Percentiles rank a stretch among this genome's conserved stretches.
Conservation (phyloP, 2,797 vertebrate species). For the Gobio occitaniae region DNA sequence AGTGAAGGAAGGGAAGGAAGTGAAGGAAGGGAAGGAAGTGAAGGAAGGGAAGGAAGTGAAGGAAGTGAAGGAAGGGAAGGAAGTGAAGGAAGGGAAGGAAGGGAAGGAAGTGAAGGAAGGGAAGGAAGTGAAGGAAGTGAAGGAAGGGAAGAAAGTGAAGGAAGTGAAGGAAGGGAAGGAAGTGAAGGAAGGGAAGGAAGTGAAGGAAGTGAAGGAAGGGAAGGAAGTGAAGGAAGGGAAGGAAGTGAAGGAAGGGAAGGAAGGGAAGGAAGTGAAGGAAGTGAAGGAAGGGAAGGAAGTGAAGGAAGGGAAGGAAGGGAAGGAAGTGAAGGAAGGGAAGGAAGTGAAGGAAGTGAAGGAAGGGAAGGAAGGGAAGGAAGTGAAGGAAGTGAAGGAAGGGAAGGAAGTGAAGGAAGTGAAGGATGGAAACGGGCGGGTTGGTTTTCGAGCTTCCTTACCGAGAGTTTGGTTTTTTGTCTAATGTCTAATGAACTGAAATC, state of each 20-base stretch:
- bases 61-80: no score
- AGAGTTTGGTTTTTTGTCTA: no score
- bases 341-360: neutral
- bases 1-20: no score
- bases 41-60: no score
- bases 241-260: neutral
- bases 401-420: neutral
- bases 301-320: neutral
- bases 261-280: neutral
- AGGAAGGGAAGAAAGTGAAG: neutral
- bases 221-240: neutral
- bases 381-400: neutral
- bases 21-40: no score
- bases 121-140: no score
- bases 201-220: neutral
- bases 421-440: neutral
- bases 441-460: constrained; percentile 30
- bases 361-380: neutral
- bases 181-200: neutral
- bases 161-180: neutral
- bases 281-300: neutral
- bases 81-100: no score
- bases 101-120: no score
- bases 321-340: neutral
- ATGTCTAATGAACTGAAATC: no score